phyloP scores from a whole-genome alignment of 1,140 invertebrate genomes.

The Zaprionus camerounensis region DNA sequence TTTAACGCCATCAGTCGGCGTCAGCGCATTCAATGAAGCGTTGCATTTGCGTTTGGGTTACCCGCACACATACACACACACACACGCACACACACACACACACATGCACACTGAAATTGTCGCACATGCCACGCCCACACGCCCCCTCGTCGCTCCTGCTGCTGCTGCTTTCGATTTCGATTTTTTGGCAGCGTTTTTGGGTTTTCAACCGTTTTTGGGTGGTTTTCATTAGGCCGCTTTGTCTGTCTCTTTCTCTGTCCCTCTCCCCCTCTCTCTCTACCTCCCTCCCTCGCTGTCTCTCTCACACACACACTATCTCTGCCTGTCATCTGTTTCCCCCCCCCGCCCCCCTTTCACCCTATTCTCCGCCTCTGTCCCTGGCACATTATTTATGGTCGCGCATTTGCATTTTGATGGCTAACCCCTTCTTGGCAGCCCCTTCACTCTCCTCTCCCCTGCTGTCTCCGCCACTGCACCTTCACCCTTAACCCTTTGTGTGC shows the following conservation, averaged over 20 bases:
- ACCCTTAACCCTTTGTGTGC: slow-evolving; percentile 60
- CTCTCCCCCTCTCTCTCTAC: neutral
- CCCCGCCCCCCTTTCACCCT: neutral
- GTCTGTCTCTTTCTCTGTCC: slow-evolving; percentile 18
- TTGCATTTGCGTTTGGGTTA: slow-evolving; percentile 44
- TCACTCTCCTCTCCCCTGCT: neutral
- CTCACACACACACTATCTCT: neutral
- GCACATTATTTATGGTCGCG: slow-evolving; percentile 78
- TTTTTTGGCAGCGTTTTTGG: slow-evolving; percentile 28
- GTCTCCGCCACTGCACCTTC: slow-evolving; percentile 4
- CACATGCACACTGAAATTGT: neutral
- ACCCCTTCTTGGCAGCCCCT: slow-evolving; percentile 3
- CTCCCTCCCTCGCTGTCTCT: neutral
- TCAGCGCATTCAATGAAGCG: slow-evolving; percentile 69
- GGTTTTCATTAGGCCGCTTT: slow-evolving; percentile 72
- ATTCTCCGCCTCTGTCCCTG: slow-evolving; percentile 40
- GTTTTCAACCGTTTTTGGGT: slow-evolving; percentile 73
- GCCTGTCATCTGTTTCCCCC: neutral
- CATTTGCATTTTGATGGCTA: slow-evolving; percentile 82
- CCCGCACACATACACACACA: slow-evolving; percentile 9
- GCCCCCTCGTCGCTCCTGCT: neutral
- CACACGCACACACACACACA: neutral
- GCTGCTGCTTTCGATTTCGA: slow-evolving; percentile 16
- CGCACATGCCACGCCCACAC: slow-evolving; percentile 49
- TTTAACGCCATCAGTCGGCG: slow-evolving; percentile 59